These are phyloP conservation scores for Pocillopora verrucosa DNA, from an alignment of 64 coral and sea anemone genomes.

Conservation along the genomic window DNA sequence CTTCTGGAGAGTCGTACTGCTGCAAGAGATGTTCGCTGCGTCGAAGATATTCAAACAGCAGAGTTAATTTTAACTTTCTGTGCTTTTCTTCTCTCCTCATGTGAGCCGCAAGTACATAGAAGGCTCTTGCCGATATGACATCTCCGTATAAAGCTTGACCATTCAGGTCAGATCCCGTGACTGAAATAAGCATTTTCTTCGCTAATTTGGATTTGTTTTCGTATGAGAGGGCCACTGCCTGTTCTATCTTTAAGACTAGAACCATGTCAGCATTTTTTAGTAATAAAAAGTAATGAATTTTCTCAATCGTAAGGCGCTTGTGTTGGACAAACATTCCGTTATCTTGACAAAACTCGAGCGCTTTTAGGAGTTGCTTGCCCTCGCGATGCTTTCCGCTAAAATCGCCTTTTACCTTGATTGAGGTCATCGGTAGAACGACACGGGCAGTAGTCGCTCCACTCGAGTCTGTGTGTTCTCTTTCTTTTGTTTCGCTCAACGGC, in stretches of 20 bases:
- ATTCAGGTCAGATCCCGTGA: neutral
- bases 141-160: neutral
- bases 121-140: neutral
- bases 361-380: neutral
- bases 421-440: neutral
- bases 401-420: neutral
- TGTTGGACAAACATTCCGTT: slow-evolving; percentile 2
- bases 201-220: neutral
- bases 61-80: neutral
- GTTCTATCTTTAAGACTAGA: neutral
- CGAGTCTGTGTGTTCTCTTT: neutral
- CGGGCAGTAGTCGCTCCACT: neutral
- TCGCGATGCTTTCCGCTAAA: neutral
- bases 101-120: neutral
- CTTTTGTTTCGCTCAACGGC: neutral
- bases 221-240: neutral
- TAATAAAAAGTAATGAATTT: neutral
- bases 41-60: neutral
- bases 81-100: neutral
- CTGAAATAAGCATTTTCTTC: neutral
- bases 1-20: neutral
- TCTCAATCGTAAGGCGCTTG: neutral
- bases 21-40: neutral
- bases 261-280: neutral
- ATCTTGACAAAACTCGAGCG: neutral